Percentiles rank a stretch among this genome's conserved stretches.
These are phyloP conservation scores for Tyria jacobaeae DNA, from an alignment of 2,888 invertebrate genomes.

Conservation along the genomic window DNA sequence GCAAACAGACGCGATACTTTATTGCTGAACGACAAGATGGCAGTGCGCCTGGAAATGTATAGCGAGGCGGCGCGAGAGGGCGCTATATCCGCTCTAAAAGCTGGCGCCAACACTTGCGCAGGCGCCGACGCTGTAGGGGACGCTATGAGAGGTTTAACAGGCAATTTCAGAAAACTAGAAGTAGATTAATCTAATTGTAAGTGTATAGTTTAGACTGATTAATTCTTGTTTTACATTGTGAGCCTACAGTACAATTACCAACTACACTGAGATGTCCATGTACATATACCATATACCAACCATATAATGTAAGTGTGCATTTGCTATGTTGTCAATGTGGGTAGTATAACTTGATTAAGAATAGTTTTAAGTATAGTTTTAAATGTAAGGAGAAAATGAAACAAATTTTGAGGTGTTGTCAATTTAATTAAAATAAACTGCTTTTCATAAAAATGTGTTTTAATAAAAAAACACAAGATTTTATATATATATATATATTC, in stretches of 20 bases:
- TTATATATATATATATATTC: conserved; percentile 60
- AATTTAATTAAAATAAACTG: background rate
- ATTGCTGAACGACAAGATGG: conserved; percentile 90
- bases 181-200: conserved; percentile 86
- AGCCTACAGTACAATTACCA: conserved; percentile 14
- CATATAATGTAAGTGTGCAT: background rate
- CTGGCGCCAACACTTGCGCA: conserved; percentile 85
- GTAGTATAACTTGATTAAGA: conserved; percentile 2
- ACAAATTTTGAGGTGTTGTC: background rate
- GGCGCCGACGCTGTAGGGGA: conserved; percentile 89
- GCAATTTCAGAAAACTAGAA: conserved; percentile 92
- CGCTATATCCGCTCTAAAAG: conserved; percentile 90
- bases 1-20: conserved; percentile 86
- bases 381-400: background rate
- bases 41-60: conserved; percentile 89
- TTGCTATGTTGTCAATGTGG: conserved; percentile 6
- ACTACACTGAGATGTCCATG: background rate
- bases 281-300: too few species aligned
- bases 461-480: conserved; percentile 50
- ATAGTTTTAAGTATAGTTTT: background rate
- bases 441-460: conserved; percentile 16
- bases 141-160: conserved; percentile 89
- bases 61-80: conserved; percentile 91
- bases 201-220: conserved; percentile 41
- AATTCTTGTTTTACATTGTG: conserved; percentile 25